These are phyloP conservation scores for Apodemus agrarius DNA, from an alignment of 2,797 vertebrate species.

Conservation along the genomic window DNA sequence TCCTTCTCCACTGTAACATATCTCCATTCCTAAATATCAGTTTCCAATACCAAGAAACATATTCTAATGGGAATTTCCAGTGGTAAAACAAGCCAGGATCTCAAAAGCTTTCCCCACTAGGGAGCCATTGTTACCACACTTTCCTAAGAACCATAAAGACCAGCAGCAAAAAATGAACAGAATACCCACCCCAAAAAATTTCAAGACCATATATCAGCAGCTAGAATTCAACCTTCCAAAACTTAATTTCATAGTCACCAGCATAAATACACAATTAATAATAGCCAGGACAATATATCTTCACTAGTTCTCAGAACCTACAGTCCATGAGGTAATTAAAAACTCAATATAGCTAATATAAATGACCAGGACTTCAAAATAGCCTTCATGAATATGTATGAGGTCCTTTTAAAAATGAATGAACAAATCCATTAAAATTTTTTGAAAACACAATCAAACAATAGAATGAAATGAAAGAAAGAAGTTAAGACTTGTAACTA, in stretches of 20 bases:
- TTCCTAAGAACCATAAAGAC: neutral
- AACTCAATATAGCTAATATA: neutral
- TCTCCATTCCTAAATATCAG: neutral
- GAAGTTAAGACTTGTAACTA: neutral
- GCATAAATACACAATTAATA: neutral
- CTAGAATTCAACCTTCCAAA: neutral
- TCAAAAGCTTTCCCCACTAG: neutral
- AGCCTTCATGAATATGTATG: neutral
- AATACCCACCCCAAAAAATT: neutral
- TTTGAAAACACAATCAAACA: neutral
- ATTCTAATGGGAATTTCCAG: neutral
- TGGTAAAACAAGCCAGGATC: neutral
- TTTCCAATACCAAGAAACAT: neutral
- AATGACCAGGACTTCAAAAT: neutral
- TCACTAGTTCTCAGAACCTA: neutral
- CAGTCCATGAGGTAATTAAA: neutral
- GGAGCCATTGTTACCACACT: neutral
- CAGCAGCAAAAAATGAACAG: neutral
- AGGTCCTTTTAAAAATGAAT: neutral
- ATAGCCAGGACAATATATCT: neutral
- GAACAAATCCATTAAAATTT: neutral
- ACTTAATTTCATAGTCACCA: neutral
- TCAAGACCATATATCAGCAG: neutral
- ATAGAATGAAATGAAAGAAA: neutral
- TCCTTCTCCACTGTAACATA: neutral